A percentile compares a stretch with the other conserved stretches of the same genome.
These are phyloP conservation scores for Yasuhikotakia modesta DNA, from an alignment of 2,797 vertebrate species.

Conservation along the genomic window DNA sequence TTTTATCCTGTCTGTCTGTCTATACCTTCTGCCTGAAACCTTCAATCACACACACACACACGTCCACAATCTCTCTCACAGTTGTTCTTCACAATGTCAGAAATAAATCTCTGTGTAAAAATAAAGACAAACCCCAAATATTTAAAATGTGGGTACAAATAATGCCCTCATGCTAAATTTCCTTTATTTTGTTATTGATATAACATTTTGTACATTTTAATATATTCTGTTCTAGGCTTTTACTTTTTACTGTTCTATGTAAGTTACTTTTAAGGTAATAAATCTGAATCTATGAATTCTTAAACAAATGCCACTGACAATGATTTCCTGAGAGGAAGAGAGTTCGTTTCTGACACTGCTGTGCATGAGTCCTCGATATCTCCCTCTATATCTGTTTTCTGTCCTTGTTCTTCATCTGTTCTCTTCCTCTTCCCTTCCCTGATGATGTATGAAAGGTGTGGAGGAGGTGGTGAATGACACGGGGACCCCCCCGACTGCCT, in stretches of 20 bases:
- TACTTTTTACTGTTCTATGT: too few species aligned
- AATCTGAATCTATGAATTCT: too few species aligned
- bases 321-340: not conserved
- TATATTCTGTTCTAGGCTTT: too few species aligned
- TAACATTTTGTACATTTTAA: too few species aligned
- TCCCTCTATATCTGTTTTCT: conserved; percentile 43
- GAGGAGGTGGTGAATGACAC: conserved; percentile 80
- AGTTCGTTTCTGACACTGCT: not conserved
- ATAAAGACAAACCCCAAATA: not conserved
- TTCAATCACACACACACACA: not conserved
- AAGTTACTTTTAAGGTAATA: too few species aligned
- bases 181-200: too few species aligned
- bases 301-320: not conserved
- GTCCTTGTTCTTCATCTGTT: conserved; percentile 10
- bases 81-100: not conserved
- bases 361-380: conserved; percentile 17
- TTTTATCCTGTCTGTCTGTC: not conserved
- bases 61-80: not conserved
- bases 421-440: conserved; percentile 39
- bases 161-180: too few species aligned
- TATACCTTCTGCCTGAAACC: not conserved
- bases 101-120: not conserved
- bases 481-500: conserved; percentile 71
- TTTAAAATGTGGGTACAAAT: not conserved
- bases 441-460: conserved; percentile 66